Evolutionary conservation across 1,140 invertebrate genomes (phyloP), one percentile per base, ranked within the genome.

Genomic region (Halictus rubicundus): DNA sequence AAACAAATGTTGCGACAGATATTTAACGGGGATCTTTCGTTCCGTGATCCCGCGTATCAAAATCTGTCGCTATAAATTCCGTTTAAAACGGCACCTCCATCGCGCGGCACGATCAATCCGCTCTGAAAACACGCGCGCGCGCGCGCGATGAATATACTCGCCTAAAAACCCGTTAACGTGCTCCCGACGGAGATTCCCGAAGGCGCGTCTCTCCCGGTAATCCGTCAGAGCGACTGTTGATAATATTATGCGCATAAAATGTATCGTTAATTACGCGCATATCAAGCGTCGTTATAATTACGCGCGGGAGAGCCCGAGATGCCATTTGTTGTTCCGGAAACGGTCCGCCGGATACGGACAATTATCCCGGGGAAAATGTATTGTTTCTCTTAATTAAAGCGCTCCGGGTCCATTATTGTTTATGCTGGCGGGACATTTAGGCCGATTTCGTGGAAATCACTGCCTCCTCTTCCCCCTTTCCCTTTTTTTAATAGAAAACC

Each of bases 381-480:
- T 49, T 74, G 66, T 66, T 74, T 74, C 78, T 60, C 63, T 79
- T 79, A 74, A 79, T 79, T 79, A 74, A 74, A 79, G 63, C 63
- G 21, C 19, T 52, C n/a, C 27, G n/a, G 46, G 27, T 70, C 6
- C 27, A 25, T 76, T 60, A 63, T 69, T 64, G 52, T 85, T 81
- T 84, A 65, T 81, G 63, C 21, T 39, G 42, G 49, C 65, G 39
- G 66, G 25, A 61, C 42, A 23, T 25, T 42, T 49, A 27, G 27
- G 63, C 60, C 52, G 80, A 85, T 80, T 83, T 65, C 61, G 60
- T 8, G n/a, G 7, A 19, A 49, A 14, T 19, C 46, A 12, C 12
- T 32, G 32, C 32, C 32, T 32, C 32, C 32, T 32, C 32, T 32
- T 32, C 27, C 32, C 32, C 32, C 32, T 32, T 32, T 5, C 4